Evolutionary conservation across 2,113 vertebrate species (phyloP).

Genomic region (Delphinus delphis): DNA sequence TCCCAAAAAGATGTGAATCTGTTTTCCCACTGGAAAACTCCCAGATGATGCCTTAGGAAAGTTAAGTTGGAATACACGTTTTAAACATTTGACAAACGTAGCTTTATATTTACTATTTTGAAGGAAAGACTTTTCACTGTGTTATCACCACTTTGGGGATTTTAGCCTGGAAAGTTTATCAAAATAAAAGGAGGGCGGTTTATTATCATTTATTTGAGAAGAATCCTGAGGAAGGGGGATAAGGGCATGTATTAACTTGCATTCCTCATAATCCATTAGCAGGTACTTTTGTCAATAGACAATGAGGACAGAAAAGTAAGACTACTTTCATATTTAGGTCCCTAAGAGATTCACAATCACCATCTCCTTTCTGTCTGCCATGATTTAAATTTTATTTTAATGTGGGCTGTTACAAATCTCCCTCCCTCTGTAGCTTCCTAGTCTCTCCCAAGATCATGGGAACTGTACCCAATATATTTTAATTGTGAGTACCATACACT

Average conservation of each 20-base stretch:
- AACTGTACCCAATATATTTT: not conserved
- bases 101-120: not conserved
- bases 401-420: not conserved
- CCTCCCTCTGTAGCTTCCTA: not conserved
- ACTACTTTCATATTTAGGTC: not conserved
- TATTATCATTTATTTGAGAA: not conserved
- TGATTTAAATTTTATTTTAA: slow-evolving; percentile 1
- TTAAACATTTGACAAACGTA: not conserved
- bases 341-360: not conserved
- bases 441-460: not conserved
- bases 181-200: not conserved
- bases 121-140: not conserved
- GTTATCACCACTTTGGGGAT: not conserved
- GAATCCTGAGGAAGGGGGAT: not conserved
- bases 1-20: not conserved
- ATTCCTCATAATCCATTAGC: not conserved
- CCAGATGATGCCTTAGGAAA: not conserved
- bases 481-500: not conserved
- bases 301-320: not conserved
- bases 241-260: not conserved
- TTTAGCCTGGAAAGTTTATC: not conserved
- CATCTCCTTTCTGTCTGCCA: not conserved
- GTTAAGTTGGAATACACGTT: not conserved
- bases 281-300: not conserved
- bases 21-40: not conserved